A percentile compares a stretch with the other conserved stretches of the same genome.
Evolutionary conservation across 2,888 invertebrate genomes (phyloP).

Genomic region (Uloborus plumipes): DNA sequence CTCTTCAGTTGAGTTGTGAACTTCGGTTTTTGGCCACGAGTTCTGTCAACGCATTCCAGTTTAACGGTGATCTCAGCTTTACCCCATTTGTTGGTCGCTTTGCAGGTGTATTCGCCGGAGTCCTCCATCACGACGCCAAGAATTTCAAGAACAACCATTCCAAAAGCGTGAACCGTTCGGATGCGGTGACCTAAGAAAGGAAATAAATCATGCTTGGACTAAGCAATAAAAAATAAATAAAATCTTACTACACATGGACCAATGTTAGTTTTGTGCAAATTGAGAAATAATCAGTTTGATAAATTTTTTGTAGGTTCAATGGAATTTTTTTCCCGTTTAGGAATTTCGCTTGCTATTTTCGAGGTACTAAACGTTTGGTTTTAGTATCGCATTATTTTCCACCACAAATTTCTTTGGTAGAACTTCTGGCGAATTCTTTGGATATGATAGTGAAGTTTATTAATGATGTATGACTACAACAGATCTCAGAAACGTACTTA

Average conservation of each 20-base stretch:
- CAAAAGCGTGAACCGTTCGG: conserved; percentile 97
- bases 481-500: too few species aligned
- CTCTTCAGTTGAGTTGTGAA: conserved; percentile 90
- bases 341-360: too few species aligned
- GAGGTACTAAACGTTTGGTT: too few species aligned
- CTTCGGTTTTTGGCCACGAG: conserved; percentile 87
- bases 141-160: conserved; percentile 97
- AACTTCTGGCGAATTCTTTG: too few species aligned
- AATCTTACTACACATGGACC: background rate
- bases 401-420: too few species aligned
- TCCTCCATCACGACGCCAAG: conserved; percentile 95
- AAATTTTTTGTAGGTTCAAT: too few species aligned
- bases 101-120: conserved; percentile 88
- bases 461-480: too few species aligned
- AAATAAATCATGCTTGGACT: background rate
- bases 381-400: too few species aligned
- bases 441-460: too few species aligned
- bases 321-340: too few species aligned
- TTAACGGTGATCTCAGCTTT: conserved; percentile 83
- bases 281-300: too few species aligned
- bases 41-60: conserved; percentile 86
- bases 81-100: conserved; percentile 89
- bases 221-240: background rate
- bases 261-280: background rate
- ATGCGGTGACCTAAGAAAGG: conserved; percentile 85